Conservation (phyloP, 2,797 vertebrate species). For the Naso thynnoides region DNA sequence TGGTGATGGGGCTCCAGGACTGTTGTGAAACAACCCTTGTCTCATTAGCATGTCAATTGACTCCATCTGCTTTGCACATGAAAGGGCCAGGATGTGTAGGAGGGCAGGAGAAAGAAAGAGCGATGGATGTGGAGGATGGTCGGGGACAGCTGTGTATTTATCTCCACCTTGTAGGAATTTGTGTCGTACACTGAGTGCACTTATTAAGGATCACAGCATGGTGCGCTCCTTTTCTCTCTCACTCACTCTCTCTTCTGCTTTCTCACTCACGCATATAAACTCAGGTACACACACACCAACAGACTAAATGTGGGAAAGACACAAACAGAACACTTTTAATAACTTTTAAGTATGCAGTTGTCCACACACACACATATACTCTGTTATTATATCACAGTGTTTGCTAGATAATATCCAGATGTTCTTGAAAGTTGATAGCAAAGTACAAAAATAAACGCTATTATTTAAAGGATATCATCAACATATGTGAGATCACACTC, state of each 20-base stretch:
- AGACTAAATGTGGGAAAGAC: conserved; percentile 1
- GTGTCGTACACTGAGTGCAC: conserved; percentile 74
- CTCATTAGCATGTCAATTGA: conserved; percentile 93
- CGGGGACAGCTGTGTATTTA: conserved; percentile 71
- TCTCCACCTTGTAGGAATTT: conserved; percentile 80
- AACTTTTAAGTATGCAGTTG: conserved; percentile 9
- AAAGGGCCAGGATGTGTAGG: conserved; percentile 84
- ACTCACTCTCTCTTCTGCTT: conserved; percentile 8
- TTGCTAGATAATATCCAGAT: conserved; percentile 45
- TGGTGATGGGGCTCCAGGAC: conserved; percentile 75
- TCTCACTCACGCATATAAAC: conserved; percentile 17
- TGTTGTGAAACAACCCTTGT: conserved; percentile 84
- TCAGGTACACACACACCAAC: conserved; percentile 9
- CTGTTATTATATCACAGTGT: conserved; percentile 4
- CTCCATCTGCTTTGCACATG: conserved; percentile 92
- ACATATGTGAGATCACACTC: conserved; percentile 53
- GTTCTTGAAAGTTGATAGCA: conserved; percentile 27
- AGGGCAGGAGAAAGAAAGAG: conserved; percentile 81
- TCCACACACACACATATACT: conserved; percentile 13
- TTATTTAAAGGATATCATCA: conserved; percentile 43
- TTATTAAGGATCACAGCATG: conserved; percentile 76
- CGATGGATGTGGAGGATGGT: conserved; percentile 60
- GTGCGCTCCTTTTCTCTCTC: conserved; percentile 16
- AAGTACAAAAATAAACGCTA: conserved; percentile 44
- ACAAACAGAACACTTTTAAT: conserved; percentile 16